Conservation (phyloP, 2,888 invertebrate genomes). For the Epinotia demarniana region DNA sequence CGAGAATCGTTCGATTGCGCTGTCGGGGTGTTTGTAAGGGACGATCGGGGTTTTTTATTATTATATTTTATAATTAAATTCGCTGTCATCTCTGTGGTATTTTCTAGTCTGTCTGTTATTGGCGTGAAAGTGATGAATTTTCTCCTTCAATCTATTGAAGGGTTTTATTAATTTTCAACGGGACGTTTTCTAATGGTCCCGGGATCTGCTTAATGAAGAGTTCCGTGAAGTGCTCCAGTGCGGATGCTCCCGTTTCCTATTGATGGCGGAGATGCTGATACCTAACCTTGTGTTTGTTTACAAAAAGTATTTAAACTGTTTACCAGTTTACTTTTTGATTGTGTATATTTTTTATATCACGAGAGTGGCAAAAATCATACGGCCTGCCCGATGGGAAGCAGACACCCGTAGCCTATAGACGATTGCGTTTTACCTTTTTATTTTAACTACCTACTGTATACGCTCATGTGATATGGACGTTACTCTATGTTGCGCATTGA, state of each 20-base stretch:
- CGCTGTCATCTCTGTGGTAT: slow-evolving; percentile 79
- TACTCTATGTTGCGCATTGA: too few species aligned
- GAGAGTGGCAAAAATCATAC: too few species aligned
- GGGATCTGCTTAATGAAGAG: slow-evolving; percentile 20
- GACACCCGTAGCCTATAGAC: too few species aligned
- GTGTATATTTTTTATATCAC: too few species aligned
- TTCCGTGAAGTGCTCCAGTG: slow-evolving; percentile 2
- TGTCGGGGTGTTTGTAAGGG: slow-evolving; percentile 70
- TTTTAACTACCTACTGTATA: too few species aligned
- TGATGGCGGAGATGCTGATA: neutral
- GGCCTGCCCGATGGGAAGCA: too few species aligned
- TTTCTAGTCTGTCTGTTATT: slow-evolving; percentile 76
- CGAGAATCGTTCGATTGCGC: slow-evolving; percentile 63
- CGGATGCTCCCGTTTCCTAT: slow-evolving; percentile 11
- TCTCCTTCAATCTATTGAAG: slow-evolving; percentile 65
- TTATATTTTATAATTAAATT: slow-evolving; percentile 84
- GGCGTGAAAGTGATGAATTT: slow-evolving; percentile 76
- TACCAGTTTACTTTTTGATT: too few species aligned
- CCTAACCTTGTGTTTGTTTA: neutral
- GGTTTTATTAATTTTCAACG: slow-evolving; percentile 70
- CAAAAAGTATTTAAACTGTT: too few species aligned
- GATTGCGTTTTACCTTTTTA: too few species aligned
- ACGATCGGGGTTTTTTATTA: slow-evolving; percentile 77
- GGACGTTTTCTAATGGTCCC: slow-evolving; percentile 40
- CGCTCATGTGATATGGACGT: too few species aligned